Conservation (phyloP, 2,888 invertebrate species). For the Ecdyonurus torrentis region DNA sequence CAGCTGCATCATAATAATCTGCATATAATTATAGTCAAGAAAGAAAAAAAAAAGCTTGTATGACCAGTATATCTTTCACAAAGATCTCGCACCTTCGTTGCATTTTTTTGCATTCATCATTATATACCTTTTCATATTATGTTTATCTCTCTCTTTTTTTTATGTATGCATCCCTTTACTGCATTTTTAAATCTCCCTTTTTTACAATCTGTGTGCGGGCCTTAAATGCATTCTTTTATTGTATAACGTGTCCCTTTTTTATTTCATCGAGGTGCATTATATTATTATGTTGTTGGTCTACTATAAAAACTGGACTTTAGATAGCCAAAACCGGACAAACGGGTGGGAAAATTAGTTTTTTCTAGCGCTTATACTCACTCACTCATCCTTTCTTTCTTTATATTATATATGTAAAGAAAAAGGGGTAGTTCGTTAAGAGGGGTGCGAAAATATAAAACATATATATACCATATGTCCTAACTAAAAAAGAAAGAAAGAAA, state of each 20-base stretch:
- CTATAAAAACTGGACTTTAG: not conserved
- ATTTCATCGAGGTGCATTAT: too few species aligned
- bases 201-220: not conserved
- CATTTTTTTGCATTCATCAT: not conserved
- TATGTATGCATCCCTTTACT: too few species aligned
- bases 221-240: not conserved
- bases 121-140: not conserved
- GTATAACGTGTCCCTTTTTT: too few species aligned
- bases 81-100: not conserved
- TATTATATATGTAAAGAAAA: not conserved
- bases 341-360: not conserved
- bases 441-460: not conserved
- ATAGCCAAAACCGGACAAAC: not conserved
- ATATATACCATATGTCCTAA: not conserved
- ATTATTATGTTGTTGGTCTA: not conserved
- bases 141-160: not conserved
- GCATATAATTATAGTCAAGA: not conserved
- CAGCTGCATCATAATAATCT: not conserved
- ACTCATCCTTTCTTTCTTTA: not conserved
- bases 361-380: not conserved
- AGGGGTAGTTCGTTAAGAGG: not conserved
- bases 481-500: not conserved
- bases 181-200: not conserved
- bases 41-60: not conserved
- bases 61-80: not conserved